Evolutionary conservation across 2,888 invertebrate species (phyloP), one percentile per base, ranked within the genome.

Genomic region (Mechanitis mazaeus): DNA sequence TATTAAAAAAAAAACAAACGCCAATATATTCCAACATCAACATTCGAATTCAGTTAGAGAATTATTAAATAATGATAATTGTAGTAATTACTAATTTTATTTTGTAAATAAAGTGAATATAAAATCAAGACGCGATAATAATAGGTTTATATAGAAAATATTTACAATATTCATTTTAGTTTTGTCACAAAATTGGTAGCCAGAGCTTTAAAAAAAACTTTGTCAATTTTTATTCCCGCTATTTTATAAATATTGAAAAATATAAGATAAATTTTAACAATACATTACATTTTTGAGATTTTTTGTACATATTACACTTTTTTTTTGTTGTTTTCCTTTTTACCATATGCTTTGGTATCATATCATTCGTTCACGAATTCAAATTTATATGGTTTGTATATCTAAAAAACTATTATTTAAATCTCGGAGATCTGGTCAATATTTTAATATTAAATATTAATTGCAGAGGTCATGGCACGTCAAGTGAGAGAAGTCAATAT

Each of bases 1-100:
- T 83, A 76, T 76, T 72, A 78, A 85, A 85, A 85, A 72, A 85
- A 87, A 88, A 86, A 84, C 83, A 86, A 85, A 79, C 78, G 81
- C 78, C 79, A 73, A 80, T 81, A 80, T 83, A 76, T 84, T 77
- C 73, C 74, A 71, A 55, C 53, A 53, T 54, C 45, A 33, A 59
- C 5, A 38, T 54, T 58, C 31, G 33, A 47, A 2, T 45, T 35
- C 31, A 53, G 28, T 50, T 53, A 45, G 3, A 31, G n/a, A 12
- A 46, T 54, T 45, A 53, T 38, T 12, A 33, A 1, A 42, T 9
- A 38, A 12, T 47, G 12, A 9, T 28, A 28, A 11, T 20, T n/a
- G 11, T 5, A 45, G 11, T 54, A 45, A 3, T 28, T 42, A 12
- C 54, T 33, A 12, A 45, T 45, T 4, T n/a, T 20, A 56, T 60